Conservation (phyloP, 2,888 invertebrate genomes). For the Tuta absoluta region DNA sequence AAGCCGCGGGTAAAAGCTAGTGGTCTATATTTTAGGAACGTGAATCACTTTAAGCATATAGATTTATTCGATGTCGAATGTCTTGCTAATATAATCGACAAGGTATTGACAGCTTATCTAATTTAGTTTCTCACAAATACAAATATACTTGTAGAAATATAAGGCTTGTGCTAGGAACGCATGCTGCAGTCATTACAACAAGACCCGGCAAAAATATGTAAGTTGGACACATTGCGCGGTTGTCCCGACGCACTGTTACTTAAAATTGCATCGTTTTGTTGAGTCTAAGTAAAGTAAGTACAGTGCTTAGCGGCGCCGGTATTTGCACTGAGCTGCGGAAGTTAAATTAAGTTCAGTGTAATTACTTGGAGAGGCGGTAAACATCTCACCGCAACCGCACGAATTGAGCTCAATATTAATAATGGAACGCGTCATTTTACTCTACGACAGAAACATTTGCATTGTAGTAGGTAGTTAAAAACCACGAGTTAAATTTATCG, state of each 20-base stretch:
- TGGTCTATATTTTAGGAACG: too few relatives aligned
- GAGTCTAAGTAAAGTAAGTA: conserved; percentile 71
- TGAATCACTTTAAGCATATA: too few relatives aligned
- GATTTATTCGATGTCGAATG: too few relatives aligned
- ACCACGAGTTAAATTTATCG: conserved; percentile 3
- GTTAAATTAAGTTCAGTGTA: conserved; percentile 77
- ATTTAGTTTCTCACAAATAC: too few relatives aligned
- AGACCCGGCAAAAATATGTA: conserved; percentile 36
- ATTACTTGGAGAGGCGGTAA: conserved; percentile 74
- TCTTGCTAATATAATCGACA: too few relatives aligned
- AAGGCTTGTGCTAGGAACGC: too few relatives aligned
- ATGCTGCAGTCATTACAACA: conserved; percentile 29
- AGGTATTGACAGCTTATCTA: too few relatives aligned
- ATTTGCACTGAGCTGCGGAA: conserved; percentile 74
- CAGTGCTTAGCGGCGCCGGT: conserved; percentile 71
- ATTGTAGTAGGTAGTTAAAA: conserved; percentile 11
- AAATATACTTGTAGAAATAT: too few relatives aligned
- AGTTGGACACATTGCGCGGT: conserved; percentile 42
- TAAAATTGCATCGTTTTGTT: conserved; percentile 75
- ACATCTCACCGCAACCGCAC: conserved; percentile 39
- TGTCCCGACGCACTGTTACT: conserved; percentile 62
- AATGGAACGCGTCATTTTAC: conserved; percentile 40
- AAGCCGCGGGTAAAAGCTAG: too few relatives aligned
- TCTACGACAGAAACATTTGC: conserved; percentile 20
- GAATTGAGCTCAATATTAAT: conserved; percentile 60